phyloP scores from a whole-genome alignment of 2,113 vertebrate species.

The Zapornia atra region DNA sequence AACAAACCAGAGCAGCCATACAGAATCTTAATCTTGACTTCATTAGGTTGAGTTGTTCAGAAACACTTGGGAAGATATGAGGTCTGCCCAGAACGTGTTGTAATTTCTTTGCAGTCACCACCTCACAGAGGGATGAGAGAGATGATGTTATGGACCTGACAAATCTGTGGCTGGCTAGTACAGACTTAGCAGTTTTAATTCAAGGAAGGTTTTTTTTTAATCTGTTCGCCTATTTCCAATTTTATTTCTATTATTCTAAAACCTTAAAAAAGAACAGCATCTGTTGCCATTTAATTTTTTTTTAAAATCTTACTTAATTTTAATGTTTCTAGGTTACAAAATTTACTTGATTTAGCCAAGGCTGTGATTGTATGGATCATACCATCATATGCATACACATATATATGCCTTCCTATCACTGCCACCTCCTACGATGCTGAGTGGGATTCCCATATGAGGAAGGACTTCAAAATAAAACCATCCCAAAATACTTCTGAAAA shows the following conservation, averaged over 20 bases:
- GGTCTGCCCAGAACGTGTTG: not conserved
- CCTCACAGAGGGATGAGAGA: not conserved
- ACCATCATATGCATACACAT: constrained; percentile 61
- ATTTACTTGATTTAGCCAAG: constrained; percentile 57
- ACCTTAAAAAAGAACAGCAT: constrained; percentile 54
- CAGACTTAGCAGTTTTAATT: constrained; percentile 30
- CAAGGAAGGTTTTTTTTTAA: not conserved
- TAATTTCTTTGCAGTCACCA: constrained; percentile 23
- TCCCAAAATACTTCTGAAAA: constrained; percentile 51
- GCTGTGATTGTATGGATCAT: constrained; percentile 56
- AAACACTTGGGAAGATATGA: not conserved
- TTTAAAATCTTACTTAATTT: constrained; percentile 35
- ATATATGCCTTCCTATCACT: constrained; percentile 64
- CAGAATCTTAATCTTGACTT: not conserved
- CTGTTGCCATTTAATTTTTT: constrained; percentile 30
- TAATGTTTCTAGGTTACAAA: constrained; percentile 64
- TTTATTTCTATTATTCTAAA: constrained; percentile 61
- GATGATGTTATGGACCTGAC: constrained; percentile 32
- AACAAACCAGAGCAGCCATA: not conserved
- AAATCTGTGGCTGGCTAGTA: constrained; percentile 2
- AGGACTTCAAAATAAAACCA: constrained; percentile 57
- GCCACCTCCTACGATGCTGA: constrained; percentile 56
- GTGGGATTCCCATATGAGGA: constrained; percentile 66
- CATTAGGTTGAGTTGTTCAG: not conserved
- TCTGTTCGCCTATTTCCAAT: constrained; percentile 17